phyloP scores from a whole-genome alignment of 2,888 invertebrate genomes.

The Macrophya alboannulata region DNA sequence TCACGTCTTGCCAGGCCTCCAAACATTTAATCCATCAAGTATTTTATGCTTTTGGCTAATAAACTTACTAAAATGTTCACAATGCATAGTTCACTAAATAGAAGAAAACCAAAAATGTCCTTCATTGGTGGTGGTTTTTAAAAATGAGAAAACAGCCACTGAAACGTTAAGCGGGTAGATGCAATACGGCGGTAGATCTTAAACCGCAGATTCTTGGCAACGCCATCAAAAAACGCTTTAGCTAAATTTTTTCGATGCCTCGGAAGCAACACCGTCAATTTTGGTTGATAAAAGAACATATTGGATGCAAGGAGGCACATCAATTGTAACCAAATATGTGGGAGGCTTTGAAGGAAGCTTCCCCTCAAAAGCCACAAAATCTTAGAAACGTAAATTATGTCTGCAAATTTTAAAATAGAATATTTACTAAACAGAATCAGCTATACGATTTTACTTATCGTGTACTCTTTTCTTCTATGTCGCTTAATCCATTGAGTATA shows the following conservation, averaged over 20 bases:
- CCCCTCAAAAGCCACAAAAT: slow-evolving; percentile 11
- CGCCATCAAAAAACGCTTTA: neutral
- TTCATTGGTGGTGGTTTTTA: neutral
- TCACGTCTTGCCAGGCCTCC: slow-evolving; percentile 75
- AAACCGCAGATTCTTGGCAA: neutral
- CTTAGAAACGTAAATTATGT: slow-evolving; percentile 4
- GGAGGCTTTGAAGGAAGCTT: neutral
- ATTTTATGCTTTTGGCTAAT: slow-evolving; percentile 74
- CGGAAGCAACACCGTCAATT: slow-evolving; percentile 8
- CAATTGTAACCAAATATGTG: neutral
- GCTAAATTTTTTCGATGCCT: slow-evolving; percentile 30
- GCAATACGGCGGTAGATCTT: slow-evolving; percentile 41
- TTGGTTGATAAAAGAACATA: neutral
- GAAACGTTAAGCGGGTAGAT: slow-evolving; percentile 43
- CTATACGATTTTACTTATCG: neutral
- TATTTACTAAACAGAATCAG: slow-evolving; percentile 23
- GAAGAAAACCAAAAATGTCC: slow-evolving; percentile 37
- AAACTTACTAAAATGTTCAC: slow-evolving; percentile 59
- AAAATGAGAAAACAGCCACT: slow-evolving; percentile 10
- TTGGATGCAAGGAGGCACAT: neutral
- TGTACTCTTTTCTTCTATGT: slow-evolving; percentile 20
- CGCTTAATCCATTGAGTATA: neutral
- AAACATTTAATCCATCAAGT: slow-evolving; percentile 74
- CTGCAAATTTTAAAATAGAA: slow-evolving; percentile 11
- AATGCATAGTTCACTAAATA: slow-evolving; percentile 57